Evolutionary conservation across 2,113 vertebrate genomes (phyloP).

Genomic region (Cephalopholis sonnerati): DNA sequence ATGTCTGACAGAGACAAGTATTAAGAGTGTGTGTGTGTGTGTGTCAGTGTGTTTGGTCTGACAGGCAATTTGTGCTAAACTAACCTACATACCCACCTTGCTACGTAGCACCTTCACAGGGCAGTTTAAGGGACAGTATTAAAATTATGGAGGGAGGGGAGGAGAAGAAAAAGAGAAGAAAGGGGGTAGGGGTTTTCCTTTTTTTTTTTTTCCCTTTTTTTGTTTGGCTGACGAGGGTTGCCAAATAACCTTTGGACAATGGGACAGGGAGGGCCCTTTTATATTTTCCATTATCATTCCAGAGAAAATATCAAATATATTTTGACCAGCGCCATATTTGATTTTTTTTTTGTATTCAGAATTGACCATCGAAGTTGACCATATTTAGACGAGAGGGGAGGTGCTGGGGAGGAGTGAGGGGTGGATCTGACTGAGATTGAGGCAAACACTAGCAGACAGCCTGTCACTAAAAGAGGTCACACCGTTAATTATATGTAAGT

Average conservation of each 20-base stretch:
- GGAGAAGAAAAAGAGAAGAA: neutral
- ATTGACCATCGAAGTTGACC: too few species aligned
- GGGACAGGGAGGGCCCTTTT: neutral
- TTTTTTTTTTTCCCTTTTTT: neutral
- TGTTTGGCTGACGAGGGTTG: neutral
- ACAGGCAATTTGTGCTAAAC: conserved; percentile 12
- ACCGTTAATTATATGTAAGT: too few species aligned
- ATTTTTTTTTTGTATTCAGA: too few species aligned
- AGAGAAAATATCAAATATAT: too few species aligned
- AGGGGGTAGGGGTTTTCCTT: neutral
- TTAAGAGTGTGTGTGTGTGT: conserved; percentile 32
- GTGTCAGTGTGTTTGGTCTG: conserved; percentile 35
- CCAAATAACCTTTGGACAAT: too few species aligned
- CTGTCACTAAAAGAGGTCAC: too few species aligned
- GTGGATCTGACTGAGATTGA: too few species aligned
- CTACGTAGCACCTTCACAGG: neutral
- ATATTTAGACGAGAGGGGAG: too few species aligned
- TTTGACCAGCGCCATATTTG: too few species aligned
- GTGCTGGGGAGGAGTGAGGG: too few species aligned
- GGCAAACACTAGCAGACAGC: too few species aligned
- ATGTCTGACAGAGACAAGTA: conserved; percentile 81
- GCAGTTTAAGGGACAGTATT: neutral
- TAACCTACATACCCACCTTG: conserved; percentile 16
- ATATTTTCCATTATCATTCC: too few species aligned
- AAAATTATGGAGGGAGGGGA: neutral